Evolutionary conservation across 1,140 invertebrate genomes (phyloP), one percentile per base, ranked within the genome.

Genomic region (Pantala flavescens): DNA sequence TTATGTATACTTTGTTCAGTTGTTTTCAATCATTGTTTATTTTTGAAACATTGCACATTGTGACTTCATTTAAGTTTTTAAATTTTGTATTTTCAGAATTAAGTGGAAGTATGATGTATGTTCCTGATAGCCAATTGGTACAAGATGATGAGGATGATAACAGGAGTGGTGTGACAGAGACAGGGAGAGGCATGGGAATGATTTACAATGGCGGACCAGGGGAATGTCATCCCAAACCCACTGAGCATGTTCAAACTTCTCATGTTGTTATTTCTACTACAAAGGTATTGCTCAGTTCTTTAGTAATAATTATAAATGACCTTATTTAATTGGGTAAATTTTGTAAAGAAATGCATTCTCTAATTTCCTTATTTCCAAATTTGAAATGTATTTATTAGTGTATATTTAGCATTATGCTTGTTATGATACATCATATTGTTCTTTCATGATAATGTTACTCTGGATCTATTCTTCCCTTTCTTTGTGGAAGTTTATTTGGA

Each of bases 41-140:
- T n/a, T n/a, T n/a, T n/a, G n/a, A n/a, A n/a, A n/a, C n/a, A n/a
- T n/a, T n/a, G n/a, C n/a, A n/a, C n/a, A n/a, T n/a, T n/a, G n/a
- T n/a, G n/a, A n/a, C n/a, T n/a, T n/a, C n/a, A n/a, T n/a, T n/a
- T n/a, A n/a, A n/a, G n/a, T n/a, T n/a, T n/a, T n/a, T n/a, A n/a
- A n/a, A n/a, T n/a, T n/a, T n/a, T n/a, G n/a, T 73, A 75, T 72
- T 76, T 36, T 77, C 74, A 84, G 87, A 85, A 76, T 80, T 89
- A 19, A 86, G 86, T 12, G 87, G 89, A 76, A 92, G 90, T 76
- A 92, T 93, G 86, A 91, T 94, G 90, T 95, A 94, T 82, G 92
- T 94, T n/a, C 92, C 93, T 16, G 93, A 95, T 79, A 92, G 90
- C 77, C 91, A 93, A 77, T 79, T 95, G n/a, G 88, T 94, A 1